These are phyloP conservation scores for Chlorops oryzae DNA, from an alignment of 1,140 invertebrate genomes.

Conservation along the genomic window DNA sequence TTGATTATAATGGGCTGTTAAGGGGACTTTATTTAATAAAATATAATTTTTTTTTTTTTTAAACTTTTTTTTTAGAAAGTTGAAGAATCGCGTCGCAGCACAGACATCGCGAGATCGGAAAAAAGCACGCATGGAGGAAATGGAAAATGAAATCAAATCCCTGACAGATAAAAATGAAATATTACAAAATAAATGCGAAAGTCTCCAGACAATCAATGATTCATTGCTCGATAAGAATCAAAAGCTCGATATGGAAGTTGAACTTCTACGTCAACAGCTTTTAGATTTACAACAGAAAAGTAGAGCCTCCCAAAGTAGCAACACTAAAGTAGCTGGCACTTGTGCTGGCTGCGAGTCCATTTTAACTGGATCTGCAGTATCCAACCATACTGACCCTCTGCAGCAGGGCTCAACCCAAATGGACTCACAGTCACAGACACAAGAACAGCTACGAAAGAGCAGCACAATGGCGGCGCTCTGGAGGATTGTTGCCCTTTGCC, in stretches of 20 bases:
- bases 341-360: conserved; percentile 56
- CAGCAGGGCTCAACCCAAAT: conserved; percentile 67
- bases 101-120: conserved; percentile 96
- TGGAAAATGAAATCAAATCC: conserved; percentile 66
- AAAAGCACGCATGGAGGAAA: conserved; percentile 82
- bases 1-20: background rate
- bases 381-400: conserved; percentile 62
- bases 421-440: conserved; percentile 54
- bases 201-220: conserved; percentile 61
- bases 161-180: conserved; percentile 60
- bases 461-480: conserved; percentile 53
- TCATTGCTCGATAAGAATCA: conserved; percentile 59
- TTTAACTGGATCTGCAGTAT: conserved; percentile 67
- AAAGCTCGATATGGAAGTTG: conserved; percentile 52
- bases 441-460: conserved; percentile 37
- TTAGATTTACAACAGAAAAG: conserved; percentile 35
- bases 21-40: background rate
- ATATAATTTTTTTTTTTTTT: background rate
- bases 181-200: conserved; percentile 59
- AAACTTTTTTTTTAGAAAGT: conserved; percentile 63
- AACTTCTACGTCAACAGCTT: conserved; percentile 47
- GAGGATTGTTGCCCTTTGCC: conserved; percentile 66
- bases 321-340: conserved; percentile 44
- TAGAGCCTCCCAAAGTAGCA: conserved; percentile 18
- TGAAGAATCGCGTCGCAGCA: conserved; percentile 96